Percentiles rank a stretch among this genome's conserved stretches.
Evolutionary conservation across 2,797 vertebrate genomes (phyloP).

Genomic region (Trachops cirrhosus): DNA sequence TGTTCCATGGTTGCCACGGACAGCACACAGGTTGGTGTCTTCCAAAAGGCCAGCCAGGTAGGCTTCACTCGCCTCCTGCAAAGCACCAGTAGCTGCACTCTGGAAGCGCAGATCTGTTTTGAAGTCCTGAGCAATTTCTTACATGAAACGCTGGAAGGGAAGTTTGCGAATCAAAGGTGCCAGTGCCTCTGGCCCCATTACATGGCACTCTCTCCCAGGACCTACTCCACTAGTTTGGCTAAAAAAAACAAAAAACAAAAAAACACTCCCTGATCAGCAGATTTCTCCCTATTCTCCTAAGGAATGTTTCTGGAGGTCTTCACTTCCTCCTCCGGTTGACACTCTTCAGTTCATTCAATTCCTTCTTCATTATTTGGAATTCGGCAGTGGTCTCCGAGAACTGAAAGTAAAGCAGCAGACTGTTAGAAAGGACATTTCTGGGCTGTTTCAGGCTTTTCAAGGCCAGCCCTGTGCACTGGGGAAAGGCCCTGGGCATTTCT

Average conservation of each 20-base stretch:
- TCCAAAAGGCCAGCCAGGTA: neutral
- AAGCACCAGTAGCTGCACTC: neutral
- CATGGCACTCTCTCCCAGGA: neutral
- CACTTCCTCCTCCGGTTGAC: constrained; percentile 88
- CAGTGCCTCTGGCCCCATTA: neutral
- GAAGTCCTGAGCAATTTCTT: neutral
- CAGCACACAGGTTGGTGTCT: neutral
- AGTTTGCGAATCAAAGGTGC: neutral
- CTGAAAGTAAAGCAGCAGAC: constrained; percentile 75
- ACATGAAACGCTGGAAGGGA: neutral
- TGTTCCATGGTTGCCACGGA: neutral
- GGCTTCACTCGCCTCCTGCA: neutral
- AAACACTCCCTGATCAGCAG: neutral
- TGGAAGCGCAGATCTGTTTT: neutral
- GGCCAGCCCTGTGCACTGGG: rapidly evolving
- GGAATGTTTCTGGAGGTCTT: constrained; percentile 28
- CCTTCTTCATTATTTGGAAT: constrained; percentile 93
- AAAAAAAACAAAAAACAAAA: neutral
- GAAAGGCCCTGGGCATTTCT: neutral
- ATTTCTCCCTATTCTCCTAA: neutral
- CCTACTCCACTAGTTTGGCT: neutral
- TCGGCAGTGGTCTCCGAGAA: constrained; percentile 93
- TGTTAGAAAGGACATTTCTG: neutral
- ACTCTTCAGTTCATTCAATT: constrained; percentile 92
- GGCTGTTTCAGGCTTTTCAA: neutral